Base-by-base conservation (phyloP, 2,888 invertebrate genomes). In the Aphidius colemani region DNA sequence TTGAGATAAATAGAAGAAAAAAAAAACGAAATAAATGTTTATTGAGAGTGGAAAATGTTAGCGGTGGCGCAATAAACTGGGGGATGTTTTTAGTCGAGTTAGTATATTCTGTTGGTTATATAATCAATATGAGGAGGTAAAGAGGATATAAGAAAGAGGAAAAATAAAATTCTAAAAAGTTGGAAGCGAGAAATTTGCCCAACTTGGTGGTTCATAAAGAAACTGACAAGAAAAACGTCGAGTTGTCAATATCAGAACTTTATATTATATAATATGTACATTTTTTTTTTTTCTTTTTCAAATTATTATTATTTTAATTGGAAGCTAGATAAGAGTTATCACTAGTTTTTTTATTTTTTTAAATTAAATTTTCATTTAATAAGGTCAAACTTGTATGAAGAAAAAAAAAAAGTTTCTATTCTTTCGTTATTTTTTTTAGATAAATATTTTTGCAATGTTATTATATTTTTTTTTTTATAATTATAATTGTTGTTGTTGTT, bases 61-160 rank as follows among this genome's bases (percentile, higher is more conserved):
- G 50, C 46, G 49, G 61, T 8, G 51, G 49, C 62, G 49, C 60
- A 53, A 53, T 18, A 30, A 30, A 49, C 18, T 51, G 46, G 46
- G 56, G 72, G 70, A 79, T 78, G 78, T 79, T 79, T 79, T 79
- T 74, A 78, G 78, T 71, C 64, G 69, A 74, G 78, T 72, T 78
- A 79, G 79, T 79, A 79, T 74, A 74, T 75, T 76, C 75, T 71
- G 76, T 76, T 74, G 79, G 75, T 79, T 79, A 79, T 78, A 78
- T 78, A 79, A 79, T 80, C 79, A 78, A 79, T 80, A 80, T 75
- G 76, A 62, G 61, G 61, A 64, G 60, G 64, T 45, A 53, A 63
- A 61, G 18, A 65, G 58, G 67, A 49, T 55, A 57, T 61, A 48
- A 62, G 71, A 68, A 67, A 63, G 67, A 65, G 65, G 61, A 60